Conservation (phyloP, 1,140 invertebrate species). For the Diabrotica virgifera region DNA sequence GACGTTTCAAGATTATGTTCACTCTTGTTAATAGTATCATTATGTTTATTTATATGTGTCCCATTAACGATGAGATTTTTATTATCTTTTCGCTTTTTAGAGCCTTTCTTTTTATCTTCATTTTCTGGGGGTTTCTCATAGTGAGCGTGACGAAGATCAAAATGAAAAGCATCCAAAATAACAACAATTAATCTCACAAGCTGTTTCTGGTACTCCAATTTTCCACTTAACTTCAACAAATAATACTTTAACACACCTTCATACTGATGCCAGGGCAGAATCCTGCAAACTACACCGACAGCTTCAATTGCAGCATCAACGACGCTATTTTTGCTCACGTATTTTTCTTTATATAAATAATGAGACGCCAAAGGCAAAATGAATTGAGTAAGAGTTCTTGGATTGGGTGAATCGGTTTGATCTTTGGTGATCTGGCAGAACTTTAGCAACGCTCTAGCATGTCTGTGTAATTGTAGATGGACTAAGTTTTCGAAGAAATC, state of each 20-base stretch:
- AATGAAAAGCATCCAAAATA: slow-evolving; percentile 91
- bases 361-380: slow-evolving; percentile 78
- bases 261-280: slow-evolving; percentile 86
- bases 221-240: slow-evolving; percentile 67
- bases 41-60: background rate
- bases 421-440: slow-evolving; percentile 61
- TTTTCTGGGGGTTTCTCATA: slow-evolving; percentile 16
- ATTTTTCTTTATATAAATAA: slow-evolving; percentile 78
- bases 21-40: background rate
- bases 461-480: slow-evolving; percentile 81
- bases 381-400: slow-evolving; percentile 75
- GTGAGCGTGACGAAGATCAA: slow-evolving; percentile 64
- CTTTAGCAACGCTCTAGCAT: slow-evolving; percentile 72
- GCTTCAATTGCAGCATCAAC: slow-evolving; percentile 81
- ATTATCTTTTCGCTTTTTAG: slow-evolving; percentile 17
- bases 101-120: slow-evolving; percentile 36
- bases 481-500: slow-evolving; percentile 94
- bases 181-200: slow-evolving; percentile 75
- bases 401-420: slow-evolving; percentile 56
- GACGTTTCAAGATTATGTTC: background rate
- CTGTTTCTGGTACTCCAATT: slow-evolving; percentile 76
- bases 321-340: slow-evolving; percentile 70
- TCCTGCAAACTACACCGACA: slow-evolving; percentile 68
- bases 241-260: slow-evolving; percentile 77
- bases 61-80: background rate